A percentile compares a stretch with the other conserved stretches of the same genome.
Conservation (phyloP, 2,797 vertebrate species). For the Paedocypris micromegethes region DNA sequence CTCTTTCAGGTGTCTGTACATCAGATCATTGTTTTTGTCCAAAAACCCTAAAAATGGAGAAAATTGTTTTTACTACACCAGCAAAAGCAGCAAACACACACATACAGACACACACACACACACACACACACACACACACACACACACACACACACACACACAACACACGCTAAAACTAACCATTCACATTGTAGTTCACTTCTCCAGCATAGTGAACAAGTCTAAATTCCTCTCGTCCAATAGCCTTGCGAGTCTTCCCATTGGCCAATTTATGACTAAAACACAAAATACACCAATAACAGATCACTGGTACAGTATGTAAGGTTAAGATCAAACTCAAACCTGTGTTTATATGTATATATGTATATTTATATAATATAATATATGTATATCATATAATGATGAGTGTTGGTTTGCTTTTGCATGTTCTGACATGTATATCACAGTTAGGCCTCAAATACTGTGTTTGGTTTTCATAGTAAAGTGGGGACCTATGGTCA, state of each 20-base stretch:
- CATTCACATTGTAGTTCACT: slow-evolving; percentile 90
- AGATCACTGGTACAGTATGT: neutral
- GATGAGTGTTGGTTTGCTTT: too few relatives aligned
- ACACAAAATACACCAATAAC: slow-evolving; percentile 23
- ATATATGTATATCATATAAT: too few relatives aligned
- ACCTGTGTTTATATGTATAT: too few relatives aligned
- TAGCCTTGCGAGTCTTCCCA: slow-evolving; percentile 84
- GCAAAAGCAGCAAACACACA: neutral
- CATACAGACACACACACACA: too few relatives aligned
- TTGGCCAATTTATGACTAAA: slow-evolving; percentile 91
- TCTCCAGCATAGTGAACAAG: slow-evolving; percentile 94
- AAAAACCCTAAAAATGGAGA: slow-evolving; percentile 77
- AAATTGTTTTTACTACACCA: neutral
- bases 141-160: too few relatives aligned
- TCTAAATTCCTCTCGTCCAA: slow-evolving; percentile 89
- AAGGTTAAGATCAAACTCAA: too few relatives aligned
- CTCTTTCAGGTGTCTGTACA: slow-evolving; percentile 95
- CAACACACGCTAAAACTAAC: slow-evolving; percentile 57
- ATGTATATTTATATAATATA: too few relatives aligned
- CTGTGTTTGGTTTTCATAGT: too few relatives aligned
- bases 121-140: too few relatives aligned
- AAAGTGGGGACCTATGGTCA: too few relatives aligned
- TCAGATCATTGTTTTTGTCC: slow-evolving; percentile 94
- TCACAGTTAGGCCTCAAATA: too few relatives aligned
- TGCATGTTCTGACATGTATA: too few relatives aligned